Conservation (phyloP, 1,140 invertebrate genomes). For the Sogatella furcifera region DNA sequence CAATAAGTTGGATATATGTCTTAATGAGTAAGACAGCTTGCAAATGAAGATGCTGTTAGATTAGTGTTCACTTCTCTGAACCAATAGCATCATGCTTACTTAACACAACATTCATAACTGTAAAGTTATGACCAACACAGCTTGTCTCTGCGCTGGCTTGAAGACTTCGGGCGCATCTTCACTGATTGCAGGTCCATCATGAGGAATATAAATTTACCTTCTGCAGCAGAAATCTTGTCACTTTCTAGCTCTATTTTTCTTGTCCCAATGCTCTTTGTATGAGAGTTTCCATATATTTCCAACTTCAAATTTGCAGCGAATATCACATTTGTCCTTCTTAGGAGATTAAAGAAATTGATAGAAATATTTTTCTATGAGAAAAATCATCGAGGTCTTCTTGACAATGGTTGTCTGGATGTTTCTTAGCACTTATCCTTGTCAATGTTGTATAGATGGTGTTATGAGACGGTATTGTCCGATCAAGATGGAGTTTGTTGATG, state of each 20-base stretch:
- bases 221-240: conserved; percentile 20
- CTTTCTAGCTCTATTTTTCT: conserved; percentile 19
- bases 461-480: neutral
- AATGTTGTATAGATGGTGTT: neutral
- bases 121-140: conserved; percentile 34
- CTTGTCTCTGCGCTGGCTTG: conserved; percentile 31
- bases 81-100: conserved; percentile 29
- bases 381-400: neutral
- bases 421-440: neutral
- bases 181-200: conserved; percentile 32
- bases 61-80: conserved; percentile 32
- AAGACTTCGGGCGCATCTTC: conserved; percentile 28
- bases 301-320: conserved; percentile 18
- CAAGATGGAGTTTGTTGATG: neutral
- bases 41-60: conserved; percentile 32
- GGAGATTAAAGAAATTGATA: conserved; percentile 17
- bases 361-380: conserved; percentile 16
- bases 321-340: conserved; percentile 25
- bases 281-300: conserved; percentile 18
- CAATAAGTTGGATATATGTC: conserved; percentile 3
- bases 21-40: conserved; percentile 28
- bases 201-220: conserved; percentile 19
- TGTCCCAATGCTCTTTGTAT: conserved; percentile 16
- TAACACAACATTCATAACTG: conserved; percentile 32
- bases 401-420: neutral